These are phyloP conservation scores for Cyclophora albipunctata DNA, from an alignment of 2,888 invertebrate species.

Conservation along the genomic window DNA sequence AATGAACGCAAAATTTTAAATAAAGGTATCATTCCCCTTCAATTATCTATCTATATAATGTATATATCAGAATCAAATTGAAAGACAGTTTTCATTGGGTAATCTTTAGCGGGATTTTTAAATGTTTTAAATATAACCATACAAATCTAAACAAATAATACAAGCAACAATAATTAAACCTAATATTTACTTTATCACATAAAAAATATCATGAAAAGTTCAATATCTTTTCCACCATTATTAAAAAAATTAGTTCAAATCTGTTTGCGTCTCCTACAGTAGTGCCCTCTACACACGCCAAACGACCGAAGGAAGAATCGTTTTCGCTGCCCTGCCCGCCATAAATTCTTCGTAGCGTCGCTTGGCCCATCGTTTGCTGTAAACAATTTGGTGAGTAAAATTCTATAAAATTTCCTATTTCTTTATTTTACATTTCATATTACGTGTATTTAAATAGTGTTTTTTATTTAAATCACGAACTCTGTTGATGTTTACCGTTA, in stretches of 20 bases:
- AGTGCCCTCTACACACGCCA: conserved; percentile 72
- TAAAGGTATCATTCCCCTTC: no score
- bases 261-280: background rate
- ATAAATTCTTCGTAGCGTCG: conserved; percentile 51
- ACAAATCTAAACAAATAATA: no score
- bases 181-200: no score
- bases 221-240: no score
- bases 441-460: background rate
- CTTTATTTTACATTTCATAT: conserved; percentile 21
- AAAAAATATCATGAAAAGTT: no score
- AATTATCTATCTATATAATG: no score
- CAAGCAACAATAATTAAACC: no score
- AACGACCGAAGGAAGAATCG: conserved; percentile 41
- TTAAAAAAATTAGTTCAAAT: no score
- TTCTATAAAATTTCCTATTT: background rate
- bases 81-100: no score
- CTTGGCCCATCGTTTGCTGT: conserved; percentile 54
- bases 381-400: conserved; percentile 64
- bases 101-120: conserved; percentile 10
- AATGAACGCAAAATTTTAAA: no score
- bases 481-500: background rate
- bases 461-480: background rate
- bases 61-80: no score
- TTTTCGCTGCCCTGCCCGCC: conserved; percentile 50
- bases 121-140: background rate